Evolutionary conservation across 1,140 invertebrate species (phyloP).

Genomic region (Saccostrea echinata): DNA sequence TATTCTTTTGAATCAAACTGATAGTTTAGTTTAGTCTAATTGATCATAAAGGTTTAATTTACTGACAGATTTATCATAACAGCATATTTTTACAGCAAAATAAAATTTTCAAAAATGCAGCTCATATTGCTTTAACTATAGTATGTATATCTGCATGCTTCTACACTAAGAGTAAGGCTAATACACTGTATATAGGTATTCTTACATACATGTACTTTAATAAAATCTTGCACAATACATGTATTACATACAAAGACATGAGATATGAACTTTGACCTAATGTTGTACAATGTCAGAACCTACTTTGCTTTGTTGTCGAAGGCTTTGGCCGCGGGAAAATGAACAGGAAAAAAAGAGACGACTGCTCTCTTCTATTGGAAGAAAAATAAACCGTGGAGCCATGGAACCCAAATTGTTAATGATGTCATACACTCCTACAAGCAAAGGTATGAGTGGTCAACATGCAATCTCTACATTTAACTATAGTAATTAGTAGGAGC

Average conservation of each 20-base stretch:
- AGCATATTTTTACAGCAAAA: no score
- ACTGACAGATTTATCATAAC: no score
- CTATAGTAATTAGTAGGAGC: neutral
- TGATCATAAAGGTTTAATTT: no score
- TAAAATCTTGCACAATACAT: neutral
- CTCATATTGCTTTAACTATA: neutral
- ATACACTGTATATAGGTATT: no score
- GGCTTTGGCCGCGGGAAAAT: constrained; percentile 87
- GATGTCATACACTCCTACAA: constrained; percentile 91
- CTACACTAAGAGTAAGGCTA: neutral
- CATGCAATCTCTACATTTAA: neutral
- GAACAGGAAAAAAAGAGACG: constrained; percentile 98
- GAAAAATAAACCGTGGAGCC: constrained; percentile 95
- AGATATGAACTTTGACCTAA: neutral
- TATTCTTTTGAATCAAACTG: no score
- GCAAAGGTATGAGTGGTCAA: neutral
- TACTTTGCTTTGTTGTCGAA: constrained; percentile 87
- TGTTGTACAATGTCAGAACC: constrained; percentile 23
- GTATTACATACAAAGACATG: neutral
- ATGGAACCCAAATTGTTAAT: constrained; percentile 98
- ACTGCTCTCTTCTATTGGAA: constrained; percentile 97
- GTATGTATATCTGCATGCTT: neutral
- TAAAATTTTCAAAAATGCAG: neutral
- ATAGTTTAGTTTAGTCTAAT: no score
- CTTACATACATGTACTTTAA: neutral